Base-by-base conservation (phyloP, 2,113 vertebrate species). In the Trinectes maculatus region DNA sequence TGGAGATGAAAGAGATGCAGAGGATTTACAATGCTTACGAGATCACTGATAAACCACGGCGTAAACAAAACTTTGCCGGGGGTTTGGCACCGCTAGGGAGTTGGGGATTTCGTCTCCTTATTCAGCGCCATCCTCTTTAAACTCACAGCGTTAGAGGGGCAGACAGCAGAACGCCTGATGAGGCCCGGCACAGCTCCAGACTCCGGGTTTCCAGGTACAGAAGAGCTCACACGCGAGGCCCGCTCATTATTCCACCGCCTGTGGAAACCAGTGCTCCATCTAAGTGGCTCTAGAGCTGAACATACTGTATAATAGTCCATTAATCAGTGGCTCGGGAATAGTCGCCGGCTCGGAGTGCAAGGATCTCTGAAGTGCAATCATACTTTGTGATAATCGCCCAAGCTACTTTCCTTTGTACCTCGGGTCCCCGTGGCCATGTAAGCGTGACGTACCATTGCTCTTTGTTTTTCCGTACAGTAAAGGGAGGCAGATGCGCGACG, bases 1-100 rank as follows among this genome's bases (percentile, higher is more conserved):
- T 66, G 37, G 80, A 89, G 90, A 90, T 88, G 83, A 88, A 88
- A 87, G 84, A 83, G 79, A 85, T 89, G 77, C 56, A 59, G 68
- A 79, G 83, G 84, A 84, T 85, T 87, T 83, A 86, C 78, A 82
- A 82, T 82, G 78, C 82, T 81, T 80, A 49, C 69, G 56, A 85
- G 88, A 90, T 90, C 75, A 73, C 84, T 53, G 89, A 89, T 90
- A 85, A 87, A 78, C 73, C 72, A 46, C 37, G 34, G 83, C 55
- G 28, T 82, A 85, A 89, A 90, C 89, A 89, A 87, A 83, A 83
- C 77, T 69, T 57, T 51, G 83, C 86, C 82, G 39, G 57, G 46
- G 83, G 87, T 87, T 71, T 29, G n/a, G 33, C 67, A 48, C 74
- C 68, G 46, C 57, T 26, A 60, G 83, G 85, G 85, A 76, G 44